Percentiles rank a stretch among this genome's conserved stretches.
Conservation (phyloP, 2,113 vertebrate species). For the Actinemys pallida region DNA sequence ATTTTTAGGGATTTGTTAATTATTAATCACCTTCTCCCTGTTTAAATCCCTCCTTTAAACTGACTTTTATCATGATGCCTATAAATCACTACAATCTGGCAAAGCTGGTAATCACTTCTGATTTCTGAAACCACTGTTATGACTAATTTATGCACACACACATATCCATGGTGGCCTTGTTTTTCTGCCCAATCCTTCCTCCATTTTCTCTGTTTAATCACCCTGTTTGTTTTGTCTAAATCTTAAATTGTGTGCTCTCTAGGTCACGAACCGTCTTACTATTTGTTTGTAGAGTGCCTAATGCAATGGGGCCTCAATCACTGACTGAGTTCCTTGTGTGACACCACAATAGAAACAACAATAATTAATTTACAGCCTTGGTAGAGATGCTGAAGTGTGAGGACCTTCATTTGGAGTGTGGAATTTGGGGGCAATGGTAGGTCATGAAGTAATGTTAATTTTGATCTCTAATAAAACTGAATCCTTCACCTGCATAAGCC, state of each 20-base stretch:
- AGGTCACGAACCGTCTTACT: neutral
- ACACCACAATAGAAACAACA: conserved; percentile 8
- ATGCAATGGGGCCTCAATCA: conserved; percentile 22
- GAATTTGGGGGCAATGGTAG: neutral
- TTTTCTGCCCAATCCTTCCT: neutral
- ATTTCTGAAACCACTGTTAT: neutral
- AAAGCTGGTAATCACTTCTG: neutral
- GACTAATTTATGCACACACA: neutral
- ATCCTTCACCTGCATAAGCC: neutral
- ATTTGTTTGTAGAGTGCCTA: neutral
- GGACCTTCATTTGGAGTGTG: conserved; percentile 27
- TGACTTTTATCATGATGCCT: neutral
- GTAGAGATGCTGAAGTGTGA: neutral
- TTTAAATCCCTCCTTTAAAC: neutral
- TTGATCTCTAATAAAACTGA: conserved; percentile 25
- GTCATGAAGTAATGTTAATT: conserved; percentile 36
- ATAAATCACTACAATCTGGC: neutral
- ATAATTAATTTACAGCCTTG: conserved; percentile 27
- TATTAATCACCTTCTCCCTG: neutral
- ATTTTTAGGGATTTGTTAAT: neutral
- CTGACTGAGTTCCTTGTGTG: neutral
- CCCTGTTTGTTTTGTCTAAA: neutral
- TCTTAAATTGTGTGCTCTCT: neutral
- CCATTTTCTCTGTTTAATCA: neutral
- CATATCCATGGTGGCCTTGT: neutral